Base-by-base conservation (phyloP, 2,888 invertebrate genomes). In the Apamea anceps region DNA sequence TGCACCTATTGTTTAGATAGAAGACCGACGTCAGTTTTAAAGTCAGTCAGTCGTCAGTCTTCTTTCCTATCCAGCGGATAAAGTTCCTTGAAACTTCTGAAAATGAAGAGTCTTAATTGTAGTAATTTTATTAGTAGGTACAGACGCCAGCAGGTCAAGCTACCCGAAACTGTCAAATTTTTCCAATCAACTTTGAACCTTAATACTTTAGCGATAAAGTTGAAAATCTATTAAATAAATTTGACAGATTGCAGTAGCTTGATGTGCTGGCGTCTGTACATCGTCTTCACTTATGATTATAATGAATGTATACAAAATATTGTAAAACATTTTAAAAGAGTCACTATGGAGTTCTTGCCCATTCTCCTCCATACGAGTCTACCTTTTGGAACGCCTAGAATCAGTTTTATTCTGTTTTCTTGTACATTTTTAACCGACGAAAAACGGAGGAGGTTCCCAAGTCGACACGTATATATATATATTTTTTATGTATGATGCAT, bases 11-110 rank as follows among this genome's bases (percentile, higher is more conserved):
- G 51, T 68, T 51, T 74, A 67, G 74, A 62, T 60, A 63, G 37
- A 48, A 6, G 15, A 13, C 28, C 10, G 18, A 68, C 18, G 67
- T 57, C 42, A 12, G 32, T 70, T 18, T 45, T 62, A 25, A n/a
- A n/a, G n/a, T n/a, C n/a, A n/a, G n/a, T n/a, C n/a, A n/a, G n/a
- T n/a, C n/a, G n/a, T n/a, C n/a, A n/a, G n/a, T n/a, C n/a, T n/a
- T n/a, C n/a, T n/a, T n/a, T n/a, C n/a, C n/a, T 79, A n/a, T 54
- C 1, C 3, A 72, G 57, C 12, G n/a, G 42, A 32, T 15, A 5
- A 42, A 79, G 1, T n/a, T 80, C 1, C 6, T 80, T 72, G 54
- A 72, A 79, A 70, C 10, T 68, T 68, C 25, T 32, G n/a, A 5
- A 70, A 42, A 42, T 42, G 5, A 13, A 28, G 42, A 21, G 37